Conservation (phyloP, 2,888 invertebrate genomes). For the Tenthredo livida region DNA sequence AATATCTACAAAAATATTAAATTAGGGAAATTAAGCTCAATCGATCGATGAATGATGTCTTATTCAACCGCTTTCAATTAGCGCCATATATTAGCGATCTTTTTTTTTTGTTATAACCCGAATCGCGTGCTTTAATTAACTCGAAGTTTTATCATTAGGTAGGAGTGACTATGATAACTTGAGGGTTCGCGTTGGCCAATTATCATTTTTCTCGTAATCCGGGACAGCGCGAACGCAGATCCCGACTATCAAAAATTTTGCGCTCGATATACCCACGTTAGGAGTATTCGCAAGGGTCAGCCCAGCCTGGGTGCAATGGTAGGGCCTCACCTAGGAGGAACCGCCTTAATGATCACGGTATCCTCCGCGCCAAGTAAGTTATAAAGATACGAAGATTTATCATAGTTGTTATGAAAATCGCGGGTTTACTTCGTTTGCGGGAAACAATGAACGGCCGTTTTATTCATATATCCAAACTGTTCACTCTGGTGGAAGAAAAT, state of each 20-base stretch:
- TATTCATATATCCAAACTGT: not conserved
- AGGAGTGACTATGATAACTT: too few species aligned
- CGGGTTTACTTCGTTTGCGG: conserved; percentile 58
- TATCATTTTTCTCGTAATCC: conserved; percentile 64
- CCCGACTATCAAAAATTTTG: conserved; percentile 83
- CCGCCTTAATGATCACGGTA: conserved; percentile 86
- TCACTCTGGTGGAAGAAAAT: conserved; percentile 35
- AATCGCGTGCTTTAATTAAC: too few species aligned
- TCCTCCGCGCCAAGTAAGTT: conserved; percentile 88
- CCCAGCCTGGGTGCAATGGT: conserved; percentile 85
- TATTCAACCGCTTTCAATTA: too few species aligned
- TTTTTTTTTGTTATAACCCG: not conserved
- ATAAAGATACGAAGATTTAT: conserved; percentile 58
- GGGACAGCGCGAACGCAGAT: conserved; percentile 84
- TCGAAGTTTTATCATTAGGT: not conserved
- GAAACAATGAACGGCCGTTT: conserved; percentile 59
- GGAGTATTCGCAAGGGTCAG: conserved; percentile 82
- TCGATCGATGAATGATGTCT: too few species aligned
- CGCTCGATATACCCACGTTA: conserved; percentile 82
- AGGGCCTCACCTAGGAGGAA: conserved; percentile 83
- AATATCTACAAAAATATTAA: too few species aligned
- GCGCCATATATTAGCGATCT: not conserved
- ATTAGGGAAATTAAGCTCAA: too few species aligned
- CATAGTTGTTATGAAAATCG: conserved; percentile 56
- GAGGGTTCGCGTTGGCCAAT: not conserved